Base-by-base conservation (phyloP, 2,113 vertebrate species). In the Microtus pennsylvanicus region DNA sequence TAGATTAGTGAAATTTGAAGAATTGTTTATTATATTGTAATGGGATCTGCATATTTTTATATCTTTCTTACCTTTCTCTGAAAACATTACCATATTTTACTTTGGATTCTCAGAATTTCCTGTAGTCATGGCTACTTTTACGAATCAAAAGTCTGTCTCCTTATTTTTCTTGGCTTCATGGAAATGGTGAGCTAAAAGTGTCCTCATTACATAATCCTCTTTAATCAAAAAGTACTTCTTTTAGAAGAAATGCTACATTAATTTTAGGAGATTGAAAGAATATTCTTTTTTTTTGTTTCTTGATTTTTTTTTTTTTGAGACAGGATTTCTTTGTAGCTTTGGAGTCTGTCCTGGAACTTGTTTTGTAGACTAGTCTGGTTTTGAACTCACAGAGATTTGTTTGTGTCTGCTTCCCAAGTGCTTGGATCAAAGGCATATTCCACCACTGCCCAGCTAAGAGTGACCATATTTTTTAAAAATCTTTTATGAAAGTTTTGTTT, bases 191-290 rank as follows among this genome's bases (percentile, higher is more conserved):
- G 35, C 14, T 93, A 69, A 86, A 91, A 87, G 8, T 87, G 3
- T 87, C 52, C 38, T 80, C 67, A n/a, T 75, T 92, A 75, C 3
- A 77, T 67, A 95, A 85, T 4, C 11, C 74, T 35, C 2, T 86
- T 97, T 90, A 95, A 78, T 89, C 10, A 75, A 30, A 93, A 92
- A 10, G 50, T 88, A 42, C 8, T 90, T 92, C 5, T 52, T 92
- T 95, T 70, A 83, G 26, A 92, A 91, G 24, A 17, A 89, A 83
- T 4, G 4, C 38, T 90, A 35, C 33, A 38, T 93, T 92, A 93
- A 50, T 90, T 90, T 86, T 92, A 35, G 21, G 42, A 91, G 11
- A 12, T 35, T 85, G 50, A 90, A 82, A 22, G 58, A 58, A 58
- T 58, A 5, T 58, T 21, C 55, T 58, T 58, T 58, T 58, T 58